These are phyloP conservation scores for Araneus ventricosus DNA, from an alignment of 1,140 invertebrate genomes.

Conservation along the genomic window DNA sequence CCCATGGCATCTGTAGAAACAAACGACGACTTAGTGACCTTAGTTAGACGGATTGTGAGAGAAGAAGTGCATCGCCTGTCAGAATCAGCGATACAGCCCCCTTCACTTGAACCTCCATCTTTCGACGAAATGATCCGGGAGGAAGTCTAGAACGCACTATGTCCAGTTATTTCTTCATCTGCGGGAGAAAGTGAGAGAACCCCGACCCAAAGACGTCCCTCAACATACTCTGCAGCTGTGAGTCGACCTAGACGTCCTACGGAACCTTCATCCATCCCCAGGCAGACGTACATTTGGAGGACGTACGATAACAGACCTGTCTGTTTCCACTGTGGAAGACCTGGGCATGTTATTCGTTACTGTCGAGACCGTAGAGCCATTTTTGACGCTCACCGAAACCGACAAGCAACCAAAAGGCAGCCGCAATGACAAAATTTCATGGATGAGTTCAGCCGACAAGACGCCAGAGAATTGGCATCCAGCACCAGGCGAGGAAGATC, in stretches of 20 bases:
- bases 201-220: not conserved
- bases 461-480: not conserved
- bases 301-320: not conserved
- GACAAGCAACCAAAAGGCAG: not conserved
- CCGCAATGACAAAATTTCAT: not conserved
- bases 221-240: not conserved
- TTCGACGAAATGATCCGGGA: too few species aligned
- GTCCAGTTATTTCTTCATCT: too few species aligned
- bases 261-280: too few species aligned
- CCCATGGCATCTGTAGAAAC: too few species aligned
- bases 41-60: too few species aligned
- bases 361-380: not conserved
- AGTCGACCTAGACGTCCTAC: not conserved
- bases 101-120: too few species aligned
- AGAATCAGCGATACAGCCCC: too few species aligned
- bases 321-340: constrained; percentile 31
- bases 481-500: not conserved
- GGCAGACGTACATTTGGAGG: not conserved
- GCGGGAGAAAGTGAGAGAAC: too few species aligned
- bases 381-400: not conserved
- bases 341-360: not conserved
- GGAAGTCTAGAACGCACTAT: too few species aligned
- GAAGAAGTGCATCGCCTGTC: too few species aligned
- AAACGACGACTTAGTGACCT: too few species aligned
- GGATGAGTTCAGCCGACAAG: not conserved